These are phyloP conservation scores for Protobothrops flavoviridis DNA, from an alignment of 2,113 vertebrate genomes.

Conservation along the genomic window DNA sequence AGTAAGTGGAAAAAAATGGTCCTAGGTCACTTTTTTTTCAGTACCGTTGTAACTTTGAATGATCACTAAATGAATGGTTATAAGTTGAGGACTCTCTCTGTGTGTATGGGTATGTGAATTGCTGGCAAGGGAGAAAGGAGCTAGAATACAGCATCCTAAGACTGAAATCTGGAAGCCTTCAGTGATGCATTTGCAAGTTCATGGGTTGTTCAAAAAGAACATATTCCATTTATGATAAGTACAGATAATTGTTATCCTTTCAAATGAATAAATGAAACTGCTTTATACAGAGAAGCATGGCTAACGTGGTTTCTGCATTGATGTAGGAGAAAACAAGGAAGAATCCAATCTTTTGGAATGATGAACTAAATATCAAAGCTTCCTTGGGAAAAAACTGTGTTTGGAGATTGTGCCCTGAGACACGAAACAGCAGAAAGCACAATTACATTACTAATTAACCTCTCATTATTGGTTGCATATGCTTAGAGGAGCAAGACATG, in stretches of 20 bases:
- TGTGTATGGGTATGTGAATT: not conserved
- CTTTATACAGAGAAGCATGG: not conserved
- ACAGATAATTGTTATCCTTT: not conserved
- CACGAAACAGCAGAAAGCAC: slow-evolving; percentile 37
- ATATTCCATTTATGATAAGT: not conserved
- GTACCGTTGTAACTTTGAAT: not conserved
- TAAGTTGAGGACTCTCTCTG: not conserved
- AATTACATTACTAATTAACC: slow-evolving; percentile 33
- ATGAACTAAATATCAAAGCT: not conserved
- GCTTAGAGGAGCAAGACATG: slow-evolving; percentile 50
- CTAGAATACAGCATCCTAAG: not conserved
- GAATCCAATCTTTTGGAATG: not conserved
- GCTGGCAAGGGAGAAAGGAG: not conserved
- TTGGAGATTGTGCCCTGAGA: slow-evolving; percentile 38
- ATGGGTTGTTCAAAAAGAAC: not conserved
- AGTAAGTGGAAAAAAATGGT: too few species aligned
- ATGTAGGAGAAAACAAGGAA: not conserved
- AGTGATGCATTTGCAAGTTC: not conserved
- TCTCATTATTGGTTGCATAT: slow-evolving; percentile 46
- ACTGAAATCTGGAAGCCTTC: not conserved
- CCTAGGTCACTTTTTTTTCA: too few species aligned
- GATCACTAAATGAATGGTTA: not conserved
- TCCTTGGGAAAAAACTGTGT: slow-evolving; percentile 9
- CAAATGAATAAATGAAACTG: not conserved
- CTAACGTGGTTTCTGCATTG: not conserved